phyloP scores from a whole-genome alignment of 2,113 vertebrate species.

The Sapajus apella region DNA sequence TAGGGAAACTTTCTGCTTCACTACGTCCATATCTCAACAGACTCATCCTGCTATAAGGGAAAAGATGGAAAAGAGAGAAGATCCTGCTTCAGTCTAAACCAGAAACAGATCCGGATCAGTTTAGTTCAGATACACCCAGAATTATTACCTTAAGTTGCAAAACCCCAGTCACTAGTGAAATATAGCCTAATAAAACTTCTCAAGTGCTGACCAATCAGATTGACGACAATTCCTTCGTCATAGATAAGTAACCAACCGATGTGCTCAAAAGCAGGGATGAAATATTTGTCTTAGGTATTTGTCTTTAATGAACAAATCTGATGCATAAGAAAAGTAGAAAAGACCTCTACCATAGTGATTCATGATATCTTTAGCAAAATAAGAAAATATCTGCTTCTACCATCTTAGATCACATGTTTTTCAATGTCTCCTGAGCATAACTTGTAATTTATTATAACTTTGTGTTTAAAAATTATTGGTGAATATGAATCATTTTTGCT shows the following conservation, averaged over 20 bases:
- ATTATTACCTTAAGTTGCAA: not conserved
- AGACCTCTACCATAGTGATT: not conserved
- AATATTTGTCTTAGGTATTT: not conserved
- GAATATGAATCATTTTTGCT: not conserved
- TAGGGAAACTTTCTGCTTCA: not conserved
- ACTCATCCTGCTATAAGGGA: not conserved
- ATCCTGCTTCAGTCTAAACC: accelerated
- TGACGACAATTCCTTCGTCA: not conserved
- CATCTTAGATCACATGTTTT: not conserved
- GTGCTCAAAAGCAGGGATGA: not conserved
- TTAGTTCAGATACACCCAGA: not conserved
- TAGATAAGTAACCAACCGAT: not conserved
- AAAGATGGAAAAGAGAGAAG: not conserved
- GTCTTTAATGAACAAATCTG: not conserved
- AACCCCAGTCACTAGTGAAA: not conserved
- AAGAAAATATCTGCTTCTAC: not conserved
- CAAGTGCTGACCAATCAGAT: not conserved
- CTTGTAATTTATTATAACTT: not conserved
- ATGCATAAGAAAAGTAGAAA: not conserved
- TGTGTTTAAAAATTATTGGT: not conserved
- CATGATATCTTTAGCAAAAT: not conserved
- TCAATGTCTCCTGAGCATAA: not conserved
- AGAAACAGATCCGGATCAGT: too few relatives aligned
- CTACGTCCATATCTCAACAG: not conserved
- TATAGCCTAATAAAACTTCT: not conserved